Evolutionary conservation across 2,797 vertebrate genomes (phyloP).

Genomic region (Rhyacichthys aspro): DNA sequence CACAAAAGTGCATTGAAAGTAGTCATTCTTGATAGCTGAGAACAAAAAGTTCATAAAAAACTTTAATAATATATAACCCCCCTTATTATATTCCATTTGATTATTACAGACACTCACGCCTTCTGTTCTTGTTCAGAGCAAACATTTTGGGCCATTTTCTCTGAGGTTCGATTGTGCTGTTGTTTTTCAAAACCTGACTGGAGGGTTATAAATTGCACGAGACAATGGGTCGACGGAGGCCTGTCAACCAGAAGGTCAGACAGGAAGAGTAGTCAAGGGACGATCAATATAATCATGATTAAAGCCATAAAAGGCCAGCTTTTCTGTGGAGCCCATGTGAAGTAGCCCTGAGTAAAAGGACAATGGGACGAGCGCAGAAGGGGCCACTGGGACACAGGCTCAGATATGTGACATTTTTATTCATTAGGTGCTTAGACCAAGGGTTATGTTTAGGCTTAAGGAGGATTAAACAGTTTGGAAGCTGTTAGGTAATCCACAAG

Average conservation of each 20-base stretch:
- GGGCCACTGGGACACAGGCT: not conserved
- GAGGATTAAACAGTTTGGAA: too few species aligned
- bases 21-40: too few species aligned
- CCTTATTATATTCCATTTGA: too few species aligned
- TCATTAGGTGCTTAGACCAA: too few species aligned
- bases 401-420: too few species aligned
- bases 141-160: not conserved
- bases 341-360: not conserved
- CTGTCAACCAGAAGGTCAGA: not conserved
- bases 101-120: too few species aligned
- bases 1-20: too few species aligned
- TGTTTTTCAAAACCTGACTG: not conserved
- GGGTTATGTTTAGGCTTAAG: not conserved
- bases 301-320: not conserved
- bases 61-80: too few species aligned
- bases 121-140: too few species aligned
- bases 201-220: not conserved
- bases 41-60: too few species aligned
- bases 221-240: not conserved
- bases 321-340: too few species aligned
- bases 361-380: not conserved
- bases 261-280: not conserved
- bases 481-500: not conserved
- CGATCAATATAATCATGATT: slow-evolving; percentile 8
- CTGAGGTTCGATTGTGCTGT: not conserved